A percentile compares a stretch with the other conserved stretches of the same genome.
These are phyloP conservation scores for Cherax quadricarinatus DNA, from an alignment of 1,140 invertebrate genomes.

Conservation along the genomic window DNA sequence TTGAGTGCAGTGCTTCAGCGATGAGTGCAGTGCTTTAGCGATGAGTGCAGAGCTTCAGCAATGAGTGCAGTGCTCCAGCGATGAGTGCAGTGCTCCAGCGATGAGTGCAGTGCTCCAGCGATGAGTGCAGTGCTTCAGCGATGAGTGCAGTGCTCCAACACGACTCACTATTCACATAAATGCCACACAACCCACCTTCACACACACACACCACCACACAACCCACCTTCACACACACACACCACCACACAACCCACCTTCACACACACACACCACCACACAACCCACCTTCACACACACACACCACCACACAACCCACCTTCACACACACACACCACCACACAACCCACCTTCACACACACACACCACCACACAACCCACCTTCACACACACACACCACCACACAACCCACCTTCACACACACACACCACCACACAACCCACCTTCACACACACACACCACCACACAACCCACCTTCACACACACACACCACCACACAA, in stretches of 20 bases:
- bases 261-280: background rate
- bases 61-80: too few relatives aligned
- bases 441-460: background rate
- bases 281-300: conserved; percentile 19
- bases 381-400: conserved; percentile 11
- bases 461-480: conserved; percentile 7
- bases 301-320: conserved; percentile 11
- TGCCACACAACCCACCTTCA: background rate
- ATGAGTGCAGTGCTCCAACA: background rate
- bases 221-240: conserved; percentile 16
- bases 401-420: conserved; percentile 16
- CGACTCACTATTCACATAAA: too few relatives aligned
- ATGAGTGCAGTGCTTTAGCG: too few relatives aligned
- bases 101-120: background rate
- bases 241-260: background rate
- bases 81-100: too few relatives aligned
- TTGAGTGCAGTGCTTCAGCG: too few relatives aligned
- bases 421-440: conserved; percentile 14
- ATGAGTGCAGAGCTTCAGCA: too few relatives aligned
- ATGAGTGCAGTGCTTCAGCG: too few relatives aligned
- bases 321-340: conserved; percentile 14
- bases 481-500: conserved; percentile 23
- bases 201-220: conserved; percentile 25
- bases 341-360: background rate
- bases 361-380: conserved; percentile 6